Evolutionary conservation across 2,113 vertebrate genomes (phyloP), one percentile per base, ranked within the genome.

Genomic region (Mus pahari): DNA sequence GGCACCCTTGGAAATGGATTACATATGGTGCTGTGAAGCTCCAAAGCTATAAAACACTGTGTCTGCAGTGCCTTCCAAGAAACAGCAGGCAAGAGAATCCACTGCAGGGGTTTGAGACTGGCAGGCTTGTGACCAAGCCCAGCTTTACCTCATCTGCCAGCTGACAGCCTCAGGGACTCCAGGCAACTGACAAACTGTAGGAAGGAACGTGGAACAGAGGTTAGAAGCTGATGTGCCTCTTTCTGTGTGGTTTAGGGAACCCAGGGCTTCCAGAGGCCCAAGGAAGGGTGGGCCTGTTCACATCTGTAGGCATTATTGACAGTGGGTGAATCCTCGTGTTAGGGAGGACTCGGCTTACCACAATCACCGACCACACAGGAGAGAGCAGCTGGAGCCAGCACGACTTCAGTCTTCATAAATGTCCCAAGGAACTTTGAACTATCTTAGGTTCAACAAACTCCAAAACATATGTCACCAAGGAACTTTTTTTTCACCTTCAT

Each of bases 401-500:
- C 36, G 71, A 50, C 66, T 94, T 97, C 73, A 92, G 71, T 68
- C 55, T 93, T 84, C 87, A 95, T 92, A 90, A 95, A 95, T 60
- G 75, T 88, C 53, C 89, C 79, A n/a, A 86, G 95, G 94, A 96
- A 88, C 74, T 89, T 97, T 92, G 53, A 71, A 82, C 42, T 39
- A 70, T 83, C 86, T 97, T 95, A 86, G 53, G 42, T 86, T 96
- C 79, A 81, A 84, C 60, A 93, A 97, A 97, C 81, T 70, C 88
- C 81, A 81, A 97, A 96, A 94, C 87, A 96, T 33, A 90, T 97
- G 92, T 96, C 79, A 94, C 93, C 84, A 94, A 88, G 90, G 58
- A 88, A 81, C 89, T 74, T 91, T 86, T 39, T 11, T 77, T 77
- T 88, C 93, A 71, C 60, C 66, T 96, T 95, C 86, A 94, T 96